Conservation (phyloP, 2,888 invertebrate species). For the Cephus nigrinus region DNA sequence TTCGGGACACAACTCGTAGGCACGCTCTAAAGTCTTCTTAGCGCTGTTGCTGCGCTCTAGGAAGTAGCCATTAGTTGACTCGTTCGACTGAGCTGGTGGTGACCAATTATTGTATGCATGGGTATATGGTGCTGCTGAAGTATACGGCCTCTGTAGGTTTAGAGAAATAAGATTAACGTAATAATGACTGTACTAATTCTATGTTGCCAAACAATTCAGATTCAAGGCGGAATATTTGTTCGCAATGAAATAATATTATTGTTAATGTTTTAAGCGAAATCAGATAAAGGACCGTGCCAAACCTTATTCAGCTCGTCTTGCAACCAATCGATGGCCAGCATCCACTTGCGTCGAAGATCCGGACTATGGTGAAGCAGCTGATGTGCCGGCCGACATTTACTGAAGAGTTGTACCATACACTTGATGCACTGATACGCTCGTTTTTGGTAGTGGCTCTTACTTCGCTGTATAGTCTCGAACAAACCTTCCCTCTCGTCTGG, state of each 20-base stretch:
- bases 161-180: too few species aligned
- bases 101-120: slow-evolving; percentile 95
- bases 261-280: neutral
- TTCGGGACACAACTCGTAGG: slow-evolving; percentile 80
- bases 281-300: slow-evolving; percentile 28
- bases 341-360: slow-evolving; percentile 88
- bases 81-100: slow-evolving; percentile 93
- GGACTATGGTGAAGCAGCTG: slow-evolving; percentile 82
- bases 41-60: slow-evolving; percentile 95
- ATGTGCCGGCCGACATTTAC: slow-evolving; percentile 84
- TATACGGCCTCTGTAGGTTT: slow-evolving; percentile 66
- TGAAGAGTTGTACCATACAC: slow-evolving; percentile 91
- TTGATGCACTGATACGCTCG: slow-evolving; percentile 97
- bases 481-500: slow-evolving; percentile 91
- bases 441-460: slow-evolving; percentile 96
- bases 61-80: slow-evolving; percentile 94
- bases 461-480: slow-evolving; percentile 91
- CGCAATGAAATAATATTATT: neutral
- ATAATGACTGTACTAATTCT: neutral
- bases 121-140: slow-evolving; percentile 78
- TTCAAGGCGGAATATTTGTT: neutral
- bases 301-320: slow-evolving; percentile 92
- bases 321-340: slow-evolving; percentile 91
- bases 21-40: slow-evolving; percentile 85
- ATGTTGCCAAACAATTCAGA: too few species aligned